A percentile compares a stretch with the other conserved stretches of the same genome.
phyloP scores from a whole-genome alignment of 2,113 vertebrate genomes.

The Psammodynastes pulverulentus region DNA sequence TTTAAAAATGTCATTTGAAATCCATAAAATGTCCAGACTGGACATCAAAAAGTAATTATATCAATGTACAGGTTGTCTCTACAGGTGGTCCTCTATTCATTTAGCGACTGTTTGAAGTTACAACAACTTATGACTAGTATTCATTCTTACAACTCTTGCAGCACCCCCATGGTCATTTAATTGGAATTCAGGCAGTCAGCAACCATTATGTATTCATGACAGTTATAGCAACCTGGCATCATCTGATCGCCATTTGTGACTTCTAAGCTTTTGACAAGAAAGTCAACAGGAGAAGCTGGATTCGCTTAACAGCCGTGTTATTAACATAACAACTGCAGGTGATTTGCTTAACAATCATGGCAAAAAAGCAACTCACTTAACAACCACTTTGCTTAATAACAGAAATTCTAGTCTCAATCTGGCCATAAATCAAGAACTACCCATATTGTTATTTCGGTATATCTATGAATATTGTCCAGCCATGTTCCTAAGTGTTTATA shows the following conservation, averaged over 20 bases:
- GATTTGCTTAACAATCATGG: neutral
- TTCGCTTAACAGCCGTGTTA: neutral
- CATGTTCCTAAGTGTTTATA: neutral
- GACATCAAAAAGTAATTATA: constrained; percentile 50
- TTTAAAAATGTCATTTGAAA: neutral
- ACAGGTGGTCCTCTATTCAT: neutral
- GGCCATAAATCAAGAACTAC: neutral
- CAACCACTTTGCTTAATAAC: neutral
- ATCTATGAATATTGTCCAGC: neutral
- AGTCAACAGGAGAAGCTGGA: neutral
- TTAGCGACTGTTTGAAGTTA: neutral
- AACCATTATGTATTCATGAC: neutral
- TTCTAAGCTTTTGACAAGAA: neutral
- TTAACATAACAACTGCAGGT: neutral
- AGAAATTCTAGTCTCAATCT: neutral
- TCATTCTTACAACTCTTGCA: neutral
- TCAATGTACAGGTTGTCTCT: neutral
- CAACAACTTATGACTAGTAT: neutral
- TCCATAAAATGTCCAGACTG: constrained; percentile 55
- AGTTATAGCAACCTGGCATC: neutral
- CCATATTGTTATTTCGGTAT: neutral
- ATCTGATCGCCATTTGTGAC: neutral
- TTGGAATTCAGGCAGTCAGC: neutral
- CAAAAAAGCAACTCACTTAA: neutral
- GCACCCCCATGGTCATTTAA: neutral